Evolutionary conservation across 1,140 invertebrate species (phyloP).

Genomic region (Drosophila sp.): DNA sequence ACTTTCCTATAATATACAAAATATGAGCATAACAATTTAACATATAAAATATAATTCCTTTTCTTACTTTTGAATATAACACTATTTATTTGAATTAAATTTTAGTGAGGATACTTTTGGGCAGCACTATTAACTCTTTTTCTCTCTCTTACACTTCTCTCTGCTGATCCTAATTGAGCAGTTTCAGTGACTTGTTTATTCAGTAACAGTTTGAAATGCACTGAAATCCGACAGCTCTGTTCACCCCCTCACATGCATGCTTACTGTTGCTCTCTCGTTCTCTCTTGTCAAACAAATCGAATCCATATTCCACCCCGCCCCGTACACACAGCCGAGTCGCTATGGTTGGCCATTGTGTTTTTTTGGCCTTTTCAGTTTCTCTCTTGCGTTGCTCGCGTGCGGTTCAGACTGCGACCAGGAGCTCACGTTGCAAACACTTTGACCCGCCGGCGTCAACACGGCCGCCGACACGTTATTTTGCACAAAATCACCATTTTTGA

Average conservation of each 20-base stretch:
- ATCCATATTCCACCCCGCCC: conserved; percentile 3
- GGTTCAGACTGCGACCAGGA: conserved; percentile 45
- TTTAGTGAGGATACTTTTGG: neutral
- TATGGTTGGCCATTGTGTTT: conserved; percentile 51
- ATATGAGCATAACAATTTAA: too few relatives aligned
- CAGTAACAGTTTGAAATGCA: conserved; percentile 32
- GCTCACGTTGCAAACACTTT: conserved; percentile 7
- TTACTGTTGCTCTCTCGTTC: conserved; percentile 5
- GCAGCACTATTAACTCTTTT: neutral
- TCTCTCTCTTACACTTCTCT: neutral
- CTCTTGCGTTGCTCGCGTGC: conserved; percentile 67
- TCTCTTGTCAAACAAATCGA: conserved; percentile 1
- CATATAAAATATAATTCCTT: neutral
- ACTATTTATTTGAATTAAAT: neutral
- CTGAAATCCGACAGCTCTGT: neutral
- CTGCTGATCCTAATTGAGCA: conserved; percentile 25
- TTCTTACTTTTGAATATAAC: neutral
- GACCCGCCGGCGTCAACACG: conserved; percentile 26
- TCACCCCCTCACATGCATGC: conserved; percentile 21
- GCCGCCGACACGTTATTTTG: conserved; percentile 19
- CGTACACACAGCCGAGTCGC: conserved; percentile 26
- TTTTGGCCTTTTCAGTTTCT: conserved; percentile 45
- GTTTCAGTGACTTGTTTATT: conserved; percentile 14
- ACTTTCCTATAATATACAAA: too few relatives aligned
- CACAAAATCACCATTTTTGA: conserved; percentile 34